A percentile compares a stretch with the other conserved stretches of the same genome.
Conservation (phyloP, 2,797 vertebrate species). For the Calcarius lapponicus region DNA sequence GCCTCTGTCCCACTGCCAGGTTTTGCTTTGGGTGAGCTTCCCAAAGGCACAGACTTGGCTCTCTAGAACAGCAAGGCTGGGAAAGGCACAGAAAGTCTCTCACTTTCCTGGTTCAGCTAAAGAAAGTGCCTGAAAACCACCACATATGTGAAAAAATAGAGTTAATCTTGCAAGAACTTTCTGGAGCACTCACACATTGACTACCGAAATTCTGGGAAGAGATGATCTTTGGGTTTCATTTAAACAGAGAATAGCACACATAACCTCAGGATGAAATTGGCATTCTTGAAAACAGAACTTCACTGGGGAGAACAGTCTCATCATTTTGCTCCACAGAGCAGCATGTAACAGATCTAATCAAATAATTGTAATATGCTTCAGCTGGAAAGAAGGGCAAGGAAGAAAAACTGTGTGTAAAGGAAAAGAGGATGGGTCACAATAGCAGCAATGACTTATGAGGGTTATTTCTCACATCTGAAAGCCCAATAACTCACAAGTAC, state of each 20-base stretch:
- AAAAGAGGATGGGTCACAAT: constrained; percentile 24
- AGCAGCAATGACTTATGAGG: constrained; percentile 29
- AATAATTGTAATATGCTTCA: constrained; percentile 15
- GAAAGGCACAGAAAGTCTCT: not conserved
- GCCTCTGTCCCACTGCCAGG: not conserved
- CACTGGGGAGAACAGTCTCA: not conserved
- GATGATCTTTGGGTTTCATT: not conserved
- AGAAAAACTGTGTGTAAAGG: constrained; percentile 2
- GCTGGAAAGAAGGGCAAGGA: not conserved
- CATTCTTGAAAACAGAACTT: not conserved
- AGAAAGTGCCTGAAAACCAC: not conserved
- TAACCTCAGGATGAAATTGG: not conserved
- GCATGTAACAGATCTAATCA: constrained; percentile 21
- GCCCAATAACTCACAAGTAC: constrained; percentile 21
- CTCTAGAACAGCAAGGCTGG: not conserved
- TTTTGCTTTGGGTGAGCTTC: not conserved
- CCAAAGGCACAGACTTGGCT: not conserved
- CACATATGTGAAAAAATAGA: not conserved
- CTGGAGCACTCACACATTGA: not conserved
- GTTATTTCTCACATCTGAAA: constrained; percentile 49
- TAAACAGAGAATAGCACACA: not conserved
- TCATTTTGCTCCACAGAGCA: not conserved
- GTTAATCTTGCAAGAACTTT: not conserved
- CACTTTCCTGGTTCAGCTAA: not conserved
- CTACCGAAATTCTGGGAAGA: not conserved